Evolutionary conservation across 2,888 invertebrate genomes (phyloP), one percentile per base, ranked within the genome.

Genomic region (Scaptomyza cyrtandrae): DNA sequence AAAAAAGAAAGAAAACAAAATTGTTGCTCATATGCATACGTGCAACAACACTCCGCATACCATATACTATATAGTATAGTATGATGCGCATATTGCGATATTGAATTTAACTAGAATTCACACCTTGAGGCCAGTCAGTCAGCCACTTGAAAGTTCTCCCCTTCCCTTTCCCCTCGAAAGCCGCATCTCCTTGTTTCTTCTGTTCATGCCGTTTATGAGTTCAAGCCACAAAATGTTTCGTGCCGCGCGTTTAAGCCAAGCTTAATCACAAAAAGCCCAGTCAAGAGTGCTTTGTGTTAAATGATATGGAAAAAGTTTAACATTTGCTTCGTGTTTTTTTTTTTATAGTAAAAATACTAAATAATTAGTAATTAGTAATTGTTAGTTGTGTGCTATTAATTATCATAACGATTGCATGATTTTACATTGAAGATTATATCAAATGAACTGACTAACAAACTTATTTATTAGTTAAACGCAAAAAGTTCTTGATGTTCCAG

Each of bases 91-190:
- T 71, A 82, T 76, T 78, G 24, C 46, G 83, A 83, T 83, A 89
- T 89, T 72, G 86, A 81, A 69, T 81, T 83, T 89, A 89, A 70
- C 83, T 66, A 89, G 89, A 85, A 89, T 88, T 85, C 87, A 89
- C 85, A 89, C 85, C 85, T 85, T 74, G 59, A 45, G 71, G 80
- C 79, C 16, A 2, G 6, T 3, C 27, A 43, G 19, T 19, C 19
- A 33, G 27, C 14, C 19, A 14, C 58, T 43, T n/a, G n/a, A 39
- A 41, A 13, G 3, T 14, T 16, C 31, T 5, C 37, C 44, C 19
- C 31, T 16, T 11, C n/a, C n/a, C 13, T 14, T 16, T 6, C 27
- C 27, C 39, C 24, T 13, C 9, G 11, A 31, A 9, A 9, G 19
- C 16, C 44, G n/a, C 37, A 35, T 19, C 6, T 41, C 14, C 7